Base-by-base conservation (phyloP, 2,888 invertebrate genomes). In the Cosmia pyralina region DNA sequence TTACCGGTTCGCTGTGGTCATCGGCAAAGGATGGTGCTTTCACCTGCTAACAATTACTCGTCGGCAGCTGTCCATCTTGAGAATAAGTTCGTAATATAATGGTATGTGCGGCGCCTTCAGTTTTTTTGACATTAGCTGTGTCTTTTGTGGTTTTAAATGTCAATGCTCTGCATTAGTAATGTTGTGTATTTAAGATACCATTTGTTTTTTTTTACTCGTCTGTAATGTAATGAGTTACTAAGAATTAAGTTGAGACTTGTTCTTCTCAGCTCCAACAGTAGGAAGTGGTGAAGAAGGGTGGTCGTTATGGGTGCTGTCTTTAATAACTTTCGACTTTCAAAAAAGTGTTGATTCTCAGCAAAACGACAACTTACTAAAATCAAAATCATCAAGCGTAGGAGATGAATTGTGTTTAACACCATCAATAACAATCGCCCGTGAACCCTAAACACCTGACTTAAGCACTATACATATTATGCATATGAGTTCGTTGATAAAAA, bases 21-120 rank as follows among this genome's bases (percentile, higher is more conserved):
- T 78, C 66, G 13, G 48, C 67, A 62, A 81, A 79, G 79, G 83
- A 84, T 79, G 73, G 58, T 75, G 82, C 90, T 91, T 91, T 91
- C 92, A 91, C 91, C 92, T 92, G 91, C 87, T 75, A 58, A 75
- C 81, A 85, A 86, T 88, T 87, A 85, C 76, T 69, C 28, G 77
- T 74, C 72, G 68, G 72, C 85, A 86, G 82, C 82, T 88, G 88
- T 72, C 74, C 78, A 72, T 81, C 78, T 78, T 66, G 11, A 68
- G 41, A n/a, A 63, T 69, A 68, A 55, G 60, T 62, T 77, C 15
- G 41, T 38, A 52, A 69, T 46, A 69, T 76, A 71, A 82, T 58
- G 65, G 50, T 46, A 75, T 68, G 59, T 69, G 85, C 44, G 48
- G 48, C 17, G 67, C 66, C 58, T 81, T 70, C 50, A 48, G 55